Base-by-base conservation (phyloP, 1,140 invertebrate species). In the Drosophila athabasca region DNA sequence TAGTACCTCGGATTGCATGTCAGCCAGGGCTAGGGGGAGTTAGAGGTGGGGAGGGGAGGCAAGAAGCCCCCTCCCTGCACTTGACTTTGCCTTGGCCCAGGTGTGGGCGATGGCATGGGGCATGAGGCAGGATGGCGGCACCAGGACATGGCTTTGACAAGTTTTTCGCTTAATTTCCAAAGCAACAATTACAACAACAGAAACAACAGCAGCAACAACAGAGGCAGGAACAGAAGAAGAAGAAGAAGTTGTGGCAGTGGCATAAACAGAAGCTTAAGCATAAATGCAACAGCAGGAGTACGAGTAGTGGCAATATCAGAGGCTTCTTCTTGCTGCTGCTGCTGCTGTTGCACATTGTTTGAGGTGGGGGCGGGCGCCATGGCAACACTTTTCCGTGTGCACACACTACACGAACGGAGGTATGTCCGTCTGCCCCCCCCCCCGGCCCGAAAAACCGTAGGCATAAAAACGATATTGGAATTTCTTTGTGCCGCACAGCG, bases 1-100 rank as follows among this genome's bases (percentile, higher is more conserved):
- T 66, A 81, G 79, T 71, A 76, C 76, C 79, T 70, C 50, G 64
- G 73, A 67, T 87, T 82, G 82, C 83, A 85, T 85, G 82, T 85
- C 73, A 75, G 71, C 76, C 50, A 61, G 51, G 68, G 69, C 59
- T 22, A 24, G 55, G 72, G 62, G 55, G 17, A 19, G 17, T n/a
- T n/a, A n/a, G n/a, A n/a, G 17, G 17, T 19, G 17, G 17, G 65
- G 54, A 31, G 31, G 2, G 43, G 39, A 66, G 50, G 46, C 53
- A 59, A 22, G n/a, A 7, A n/a, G 29, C n/a, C 41, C 48, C 53
- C 19, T n/a, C 9, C 26, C 19, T 79, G 83, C 83, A 87, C 83
- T 80, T 81, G 83, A 81, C 74, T 82, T 85, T 78, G 71, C 35
- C 35, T 13, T 13, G 52, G 50, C 50, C 54, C 51, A 67, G 65